Evolutionary conservation across 2,888 invertebrate species (phyloP).

Genomic region (Nephrotoma guestfalica): DNA sequence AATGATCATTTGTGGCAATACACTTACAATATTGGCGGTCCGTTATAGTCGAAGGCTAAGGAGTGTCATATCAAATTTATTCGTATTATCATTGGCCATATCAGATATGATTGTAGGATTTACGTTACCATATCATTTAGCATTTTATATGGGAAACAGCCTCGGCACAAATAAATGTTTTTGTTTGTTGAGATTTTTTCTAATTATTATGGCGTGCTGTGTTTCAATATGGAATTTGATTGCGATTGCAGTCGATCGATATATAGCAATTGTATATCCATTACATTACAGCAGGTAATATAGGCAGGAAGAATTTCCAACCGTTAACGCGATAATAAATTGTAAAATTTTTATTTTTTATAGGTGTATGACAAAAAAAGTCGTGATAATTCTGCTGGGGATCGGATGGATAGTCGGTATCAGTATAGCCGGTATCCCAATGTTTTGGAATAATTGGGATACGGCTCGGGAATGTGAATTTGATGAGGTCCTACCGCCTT

Average conservation of each 20-base stretch:
- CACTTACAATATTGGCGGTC: slow-evolving; percentile 60
- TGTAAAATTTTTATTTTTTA: not conserved
- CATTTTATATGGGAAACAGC: slow-evolving; percentile 50
- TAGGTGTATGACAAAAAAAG: slow-evolving; percentile 51
- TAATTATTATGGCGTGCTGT: slow-evolving; percentile 60
- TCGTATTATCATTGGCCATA: slow-evolving; percentile 62
- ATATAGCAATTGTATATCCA: slow-evolving; percentile 65
- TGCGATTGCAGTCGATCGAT: slow-evolving; percentile 64
- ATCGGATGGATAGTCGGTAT: slow-evolving; percentile 53
- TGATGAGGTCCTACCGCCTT: slow-evolving; percentile 42
- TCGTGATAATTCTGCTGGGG: slow-evolving; percentile 45
- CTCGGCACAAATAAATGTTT: slow-evolving; percentile 45
- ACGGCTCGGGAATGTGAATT: slow-evolving; percentile 48
- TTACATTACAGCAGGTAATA: slow-evolving; percentile 51
- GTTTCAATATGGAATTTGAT: slow-evolving; percentile 67
- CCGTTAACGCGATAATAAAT: not conserved
- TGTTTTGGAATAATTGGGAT: slow-evolving; percentile 66
- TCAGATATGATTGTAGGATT: slow-evolving; percentile 67
- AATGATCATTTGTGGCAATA: slow-evolving; percentile 56
- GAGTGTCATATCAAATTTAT: slow-evolving; percentile 57
- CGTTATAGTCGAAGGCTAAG: slow-evolving; percentile 52
- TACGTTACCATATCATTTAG: slow-evolving; percentile 61
- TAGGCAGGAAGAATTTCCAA: not conserved
- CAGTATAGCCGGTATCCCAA: slow-evolving; percentile 49
- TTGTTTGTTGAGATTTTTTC: slow-evolving; percentile 56